Evolutionary conservation across 1,140 invertebrate species (phyloP).

Genomic region (Frieseomelitta varia): DNA sequence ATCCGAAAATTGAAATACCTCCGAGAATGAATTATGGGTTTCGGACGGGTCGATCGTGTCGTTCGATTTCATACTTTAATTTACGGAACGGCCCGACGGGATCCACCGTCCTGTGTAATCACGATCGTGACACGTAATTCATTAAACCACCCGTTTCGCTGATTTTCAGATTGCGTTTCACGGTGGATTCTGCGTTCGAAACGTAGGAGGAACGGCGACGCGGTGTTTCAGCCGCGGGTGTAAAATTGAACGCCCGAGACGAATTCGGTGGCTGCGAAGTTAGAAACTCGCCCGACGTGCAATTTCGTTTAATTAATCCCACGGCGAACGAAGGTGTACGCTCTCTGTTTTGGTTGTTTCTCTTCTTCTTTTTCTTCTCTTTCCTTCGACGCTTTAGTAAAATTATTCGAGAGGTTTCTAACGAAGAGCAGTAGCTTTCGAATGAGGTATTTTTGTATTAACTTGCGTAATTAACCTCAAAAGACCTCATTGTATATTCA

Average conservation of each 20-base stretch:
- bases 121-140: conserved; percentile 10
- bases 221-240: background rate
- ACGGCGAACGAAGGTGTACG: background rate
- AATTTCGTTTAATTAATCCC: background rate
- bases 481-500: no score
- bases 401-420: background rate
- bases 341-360: background rate
- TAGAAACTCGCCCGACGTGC: background rate
- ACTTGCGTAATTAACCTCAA: no score
- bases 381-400: background rate
- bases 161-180: background rate
- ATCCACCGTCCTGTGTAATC: background rate
- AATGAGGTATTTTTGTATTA: background rate
- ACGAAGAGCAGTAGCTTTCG: background rate
- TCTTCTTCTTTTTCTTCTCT: background rate
- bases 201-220: background rate
- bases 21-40: background rate
- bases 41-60: background rate
- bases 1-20: conserved; percentile 7
- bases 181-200: background rate
- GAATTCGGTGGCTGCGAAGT: no score
- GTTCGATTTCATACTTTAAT: conserved; percentile 22
- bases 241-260: background rate
- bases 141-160: background rate
- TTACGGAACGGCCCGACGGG: background rate